phyloP scores from a whole-genome alignment of 2,888 invertebrate species.

The Panopea generosa region DNA sequence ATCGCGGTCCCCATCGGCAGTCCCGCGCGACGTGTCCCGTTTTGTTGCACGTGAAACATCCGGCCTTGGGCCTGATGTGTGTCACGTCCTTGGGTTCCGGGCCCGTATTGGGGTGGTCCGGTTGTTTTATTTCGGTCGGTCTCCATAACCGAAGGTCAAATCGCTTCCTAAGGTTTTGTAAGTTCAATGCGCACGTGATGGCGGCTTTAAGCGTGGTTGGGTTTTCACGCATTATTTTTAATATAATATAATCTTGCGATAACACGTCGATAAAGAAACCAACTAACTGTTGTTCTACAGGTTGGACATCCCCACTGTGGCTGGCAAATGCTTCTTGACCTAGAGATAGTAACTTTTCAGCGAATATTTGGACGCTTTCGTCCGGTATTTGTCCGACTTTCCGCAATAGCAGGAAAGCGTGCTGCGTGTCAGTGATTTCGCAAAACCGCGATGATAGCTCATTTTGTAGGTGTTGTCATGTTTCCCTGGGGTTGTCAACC shows the following conservation, averaged over 20 bases:
- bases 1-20: too few relatives aligned
- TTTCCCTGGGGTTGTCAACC: background rate
- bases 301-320: background rate
- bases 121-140: too few relatives aligned
- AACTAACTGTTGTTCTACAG: constrained; percentile 6
- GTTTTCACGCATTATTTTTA: constrained; percentile 12
- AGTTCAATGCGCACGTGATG: background rate
- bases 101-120: too few relatives aligned
- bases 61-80: too few relatives aligned
- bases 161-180: constrained; percentile 21
- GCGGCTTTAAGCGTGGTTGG: constrained; percentile 22
- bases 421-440: constrained; percentile 9
- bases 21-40: too few relatives aligned
- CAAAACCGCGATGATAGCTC: background rate
- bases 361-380: constrained; percentile 10
- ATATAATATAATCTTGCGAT: constrained; percentile 3
- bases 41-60: too few relatives aligned
- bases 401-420: constrained; percentile 11
- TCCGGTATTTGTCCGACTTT: constrained; percentile 6
- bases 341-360: constrained; percentile 20
- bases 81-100: too few relatives aligned
- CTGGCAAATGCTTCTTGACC: constrained; percentile 18
- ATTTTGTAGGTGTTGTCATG: constrained; percentile 3
- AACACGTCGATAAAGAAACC: constrained; percentile 14
- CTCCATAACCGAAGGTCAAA: too few relatives aligned